phyloP scores from a whole-genome alignment of 2,113 vertebrate genomes.

The Origma solitaria region DNA sequence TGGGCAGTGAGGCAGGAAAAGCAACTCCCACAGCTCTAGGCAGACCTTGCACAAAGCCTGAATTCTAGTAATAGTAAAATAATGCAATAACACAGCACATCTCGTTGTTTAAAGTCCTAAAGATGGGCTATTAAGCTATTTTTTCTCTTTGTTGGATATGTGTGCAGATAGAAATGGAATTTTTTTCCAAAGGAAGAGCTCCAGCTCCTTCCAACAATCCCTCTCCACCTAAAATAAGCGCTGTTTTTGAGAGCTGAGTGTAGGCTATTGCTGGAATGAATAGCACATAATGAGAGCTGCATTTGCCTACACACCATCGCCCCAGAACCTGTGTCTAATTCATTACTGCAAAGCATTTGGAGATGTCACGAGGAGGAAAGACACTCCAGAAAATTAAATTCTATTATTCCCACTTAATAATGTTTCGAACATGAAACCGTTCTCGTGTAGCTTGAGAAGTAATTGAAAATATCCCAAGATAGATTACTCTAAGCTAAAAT shows the following conservation, averaged over 20 bases:
- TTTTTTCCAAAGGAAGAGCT: not conserved
- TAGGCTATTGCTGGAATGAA: slow-evolving; percentile 25
- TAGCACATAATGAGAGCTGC: slow-evolving; percentile 32
- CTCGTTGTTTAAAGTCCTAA: not conserved
- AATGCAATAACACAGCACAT: not conserved
- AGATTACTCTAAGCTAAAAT: slow-evolving; percentile 1
- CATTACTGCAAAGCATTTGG: slow-evolving; percentile 23
- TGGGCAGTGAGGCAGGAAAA: not conserved
- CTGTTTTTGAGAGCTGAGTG: not conserved
- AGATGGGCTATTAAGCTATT: not conserved
- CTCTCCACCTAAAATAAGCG: not conserved
- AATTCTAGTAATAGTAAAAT: not conserved
- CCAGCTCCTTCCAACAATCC: not conserved
- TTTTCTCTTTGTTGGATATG: not conserved
- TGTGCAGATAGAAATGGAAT: not conserved
- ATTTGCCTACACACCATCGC: slow-evolving; percentile 38
- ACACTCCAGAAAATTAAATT: slow-evolving; percentile 25
- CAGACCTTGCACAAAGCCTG: not conserved
- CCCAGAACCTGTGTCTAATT: slow-evolving; percentile 49
- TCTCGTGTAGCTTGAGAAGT: not conserved
- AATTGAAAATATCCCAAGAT: slow-evolving; percentile 40
- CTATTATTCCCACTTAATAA: slow-evolving; percentile 39
- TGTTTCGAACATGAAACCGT: not conserved
- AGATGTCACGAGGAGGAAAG: not conserved
- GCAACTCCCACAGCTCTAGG: not conserved